These are phyloP conservation scores for Phengaris arion DNA, from an alignment of 2,888 invertebrate genomes.

Conservation along the genomic window DNA sequence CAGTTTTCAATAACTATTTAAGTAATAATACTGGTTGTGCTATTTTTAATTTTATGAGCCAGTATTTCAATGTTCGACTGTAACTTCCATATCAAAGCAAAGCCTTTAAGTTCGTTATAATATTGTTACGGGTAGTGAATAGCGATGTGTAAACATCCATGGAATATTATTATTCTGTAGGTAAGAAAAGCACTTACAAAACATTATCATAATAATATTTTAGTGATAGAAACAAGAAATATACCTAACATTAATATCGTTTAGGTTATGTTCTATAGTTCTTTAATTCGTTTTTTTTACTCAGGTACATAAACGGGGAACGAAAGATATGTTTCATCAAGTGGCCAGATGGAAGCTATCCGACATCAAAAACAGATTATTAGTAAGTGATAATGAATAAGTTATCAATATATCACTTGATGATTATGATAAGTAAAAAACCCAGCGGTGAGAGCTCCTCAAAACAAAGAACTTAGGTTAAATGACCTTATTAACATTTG, in stretches of 20 bases:
- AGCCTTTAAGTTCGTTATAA: neutral
- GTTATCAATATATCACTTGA: neutral
- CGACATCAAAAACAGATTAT: conserved; percentile 80
- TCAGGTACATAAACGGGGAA: conserved; percentile 71
- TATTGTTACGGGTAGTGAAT: neutral
- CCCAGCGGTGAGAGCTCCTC: too few species aligned
- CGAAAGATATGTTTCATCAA: conserved; percentile 80
- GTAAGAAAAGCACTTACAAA: neutral
- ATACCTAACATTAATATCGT: too few species aligned
- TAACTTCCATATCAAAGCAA: neutral
- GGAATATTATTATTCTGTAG: neutral
- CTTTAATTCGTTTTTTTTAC: neutral
- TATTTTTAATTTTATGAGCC: too few species aligned
- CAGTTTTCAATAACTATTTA: too few species aligned
- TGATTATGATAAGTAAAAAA: too few species aligned
- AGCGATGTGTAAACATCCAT: neutral
- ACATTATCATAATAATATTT: neutral
- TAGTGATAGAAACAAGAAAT: too few species aligned
- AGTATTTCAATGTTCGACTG: neutral
- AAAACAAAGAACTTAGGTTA: too few species aligned
- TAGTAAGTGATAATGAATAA: conserved; percentile 64
- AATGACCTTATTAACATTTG: too few species aligned
- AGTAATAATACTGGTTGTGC: too few species aligned
- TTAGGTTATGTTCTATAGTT: too few species aligned
- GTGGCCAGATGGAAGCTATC: conserved; percentile 82